A percentile compares a stretch with the other conserved stretches of the same genome.
Conservation (phyloP, 2,888 invertebrate species). For the Endotricha flammealis region DNA sequence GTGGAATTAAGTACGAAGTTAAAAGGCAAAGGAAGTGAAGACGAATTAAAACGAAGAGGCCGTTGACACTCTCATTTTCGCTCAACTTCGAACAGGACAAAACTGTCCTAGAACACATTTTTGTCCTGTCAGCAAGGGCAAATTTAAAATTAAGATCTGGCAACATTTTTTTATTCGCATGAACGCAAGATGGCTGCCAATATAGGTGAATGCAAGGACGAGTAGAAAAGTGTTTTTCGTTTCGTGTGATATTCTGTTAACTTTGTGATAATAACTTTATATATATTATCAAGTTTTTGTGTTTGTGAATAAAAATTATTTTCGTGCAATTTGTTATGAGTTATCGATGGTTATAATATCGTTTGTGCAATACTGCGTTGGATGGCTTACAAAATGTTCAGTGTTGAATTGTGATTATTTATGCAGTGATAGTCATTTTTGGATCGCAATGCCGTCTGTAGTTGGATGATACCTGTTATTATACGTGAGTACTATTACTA, state of each 20-base stretch:
- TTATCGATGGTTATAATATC: slow-evolving; percentile 61
- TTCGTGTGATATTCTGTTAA: slow-evolving; percentile 55
- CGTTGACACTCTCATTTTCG: too few species aligned
- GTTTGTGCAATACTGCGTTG: slow-evolving; percentile 67
- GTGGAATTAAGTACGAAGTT: too few species aligned
- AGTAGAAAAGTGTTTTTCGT: slow-evolving; percentile 67
- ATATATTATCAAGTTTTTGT: slow-evolving; percentile 48
- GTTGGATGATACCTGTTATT: slow-evolving; percentile 72
- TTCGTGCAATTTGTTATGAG: slow-evolving; percentile 67
- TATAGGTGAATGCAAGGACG: slow-evolving; percentile 76
- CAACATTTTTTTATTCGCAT: slow-evolving; percentile 52
- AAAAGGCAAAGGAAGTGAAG: too few species aligned
- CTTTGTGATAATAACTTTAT: slow-evolving; percentile 63
- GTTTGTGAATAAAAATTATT: slow-evolving; percentile 52
- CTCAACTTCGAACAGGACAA: too few species aligned
- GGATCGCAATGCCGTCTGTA: slow-evolving; percentile 66
- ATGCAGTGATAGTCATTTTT: slow-evolving; percentile 66
- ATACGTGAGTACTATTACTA: slow-evolving; percentile 54
- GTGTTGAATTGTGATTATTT: slow-evolving; percentile 76
- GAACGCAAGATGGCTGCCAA: slow-evolving; percentile 77
- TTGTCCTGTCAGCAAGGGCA: slow-evolving; percentile 14
- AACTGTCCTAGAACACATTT: background rate
- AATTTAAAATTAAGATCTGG: slow-evolving; percentile 28
- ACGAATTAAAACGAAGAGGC: too few species aligned
- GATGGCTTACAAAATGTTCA: slow-evolving; percentile 66